A percentile compares a stretch with the other conserved stretches of the same genome.
Evolutionary conservation across 2,113 vertebrate genomes (phyloP).

Genomic region (Xenus cinereus): DNA sequence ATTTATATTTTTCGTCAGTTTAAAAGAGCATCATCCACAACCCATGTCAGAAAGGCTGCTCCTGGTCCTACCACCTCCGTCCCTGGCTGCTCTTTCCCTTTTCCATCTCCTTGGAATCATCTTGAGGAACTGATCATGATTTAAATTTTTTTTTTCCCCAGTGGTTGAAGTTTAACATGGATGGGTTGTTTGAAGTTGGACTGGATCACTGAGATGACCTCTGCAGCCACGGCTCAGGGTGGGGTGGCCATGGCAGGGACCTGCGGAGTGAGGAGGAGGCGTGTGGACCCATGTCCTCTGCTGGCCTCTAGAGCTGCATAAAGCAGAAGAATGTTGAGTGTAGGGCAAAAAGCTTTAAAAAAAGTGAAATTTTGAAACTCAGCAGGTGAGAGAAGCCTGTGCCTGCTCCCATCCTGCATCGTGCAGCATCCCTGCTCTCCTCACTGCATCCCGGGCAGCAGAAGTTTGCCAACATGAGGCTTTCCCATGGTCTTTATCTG

Average conservation of each 20-base stretch:
- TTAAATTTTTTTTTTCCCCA: background rate
- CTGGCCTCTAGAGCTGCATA: background rate
- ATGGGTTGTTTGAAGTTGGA: background rate
- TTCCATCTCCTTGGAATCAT: background rate
- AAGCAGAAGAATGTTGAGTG: background rate
- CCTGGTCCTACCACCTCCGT: background rate
- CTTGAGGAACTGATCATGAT: background rate
- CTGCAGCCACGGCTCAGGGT: rapidly evolving
- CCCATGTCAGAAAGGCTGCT: background rate
- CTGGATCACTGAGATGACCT: background rate
- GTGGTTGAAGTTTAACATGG: background rate
- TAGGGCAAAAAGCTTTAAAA: background rate
- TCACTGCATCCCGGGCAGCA: rapidly evolving
- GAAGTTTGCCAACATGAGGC: background rate
- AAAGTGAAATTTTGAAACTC: background rate
- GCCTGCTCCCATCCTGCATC: rapidly evolving
- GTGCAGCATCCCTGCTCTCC: background rate
- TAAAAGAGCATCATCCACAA: background rate
- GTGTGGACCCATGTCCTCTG: rapidly evolving
- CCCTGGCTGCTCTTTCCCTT: background rate
- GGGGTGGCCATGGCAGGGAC: background rate
- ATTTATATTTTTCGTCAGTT: background rate
- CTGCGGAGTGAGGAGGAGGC: rapidly evolving
- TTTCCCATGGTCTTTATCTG: conserved; percentile 29
- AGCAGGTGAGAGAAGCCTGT: background rate